Evolutionary conservation across 2,113 vertebrate species (phyloP).

Genomic region (Oxyruncus cristatus): DNA sequence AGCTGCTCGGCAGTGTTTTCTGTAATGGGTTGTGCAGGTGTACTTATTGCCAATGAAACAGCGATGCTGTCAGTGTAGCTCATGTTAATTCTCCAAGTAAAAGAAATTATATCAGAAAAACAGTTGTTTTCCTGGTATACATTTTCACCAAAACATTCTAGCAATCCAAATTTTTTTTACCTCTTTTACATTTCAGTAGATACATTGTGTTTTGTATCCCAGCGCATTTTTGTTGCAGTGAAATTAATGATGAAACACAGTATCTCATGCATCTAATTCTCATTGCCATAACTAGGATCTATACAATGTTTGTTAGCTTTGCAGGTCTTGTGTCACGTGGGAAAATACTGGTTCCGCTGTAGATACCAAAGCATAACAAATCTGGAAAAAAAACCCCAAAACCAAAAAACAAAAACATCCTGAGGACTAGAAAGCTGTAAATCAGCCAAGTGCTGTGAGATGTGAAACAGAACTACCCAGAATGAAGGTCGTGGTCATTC

Average conservation of each 20-base stretch:
- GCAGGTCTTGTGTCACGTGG: fast-evolving
- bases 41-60: background rate
- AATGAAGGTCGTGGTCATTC: background rate
- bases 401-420: too few species aligned
- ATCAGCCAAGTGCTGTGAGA: background rate
- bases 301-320: background rate
- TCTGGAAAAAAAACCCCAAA: too few species aligned
- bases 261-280: background rate
- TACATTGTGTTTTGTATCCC: background rate
- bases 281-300: fast-evolving
- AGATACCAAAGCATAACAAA: background rate
- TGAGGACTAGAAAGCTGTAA: background rate
- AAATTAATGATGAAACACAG: background rate
- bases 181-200: background rate
- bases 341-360: background rate
- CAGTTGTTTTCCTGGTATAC: background rate
- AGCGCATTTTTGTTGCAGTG: background rate
- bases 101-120: background rate
- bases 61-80: background rate
- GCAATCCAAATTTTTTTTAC: background rate
- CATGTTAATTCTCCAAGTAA: background rate
- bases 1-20: background rate
- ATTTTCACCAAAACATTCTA: background rate
- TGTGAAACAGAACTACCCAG: background rate
- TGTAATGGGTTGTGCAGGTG: background rate